Percentiles rank a stretch among this genome's conserved stretches.
Conservation (phyloP, 2,888 invertebrate genomes). For the Beris chalybata region DNA sequence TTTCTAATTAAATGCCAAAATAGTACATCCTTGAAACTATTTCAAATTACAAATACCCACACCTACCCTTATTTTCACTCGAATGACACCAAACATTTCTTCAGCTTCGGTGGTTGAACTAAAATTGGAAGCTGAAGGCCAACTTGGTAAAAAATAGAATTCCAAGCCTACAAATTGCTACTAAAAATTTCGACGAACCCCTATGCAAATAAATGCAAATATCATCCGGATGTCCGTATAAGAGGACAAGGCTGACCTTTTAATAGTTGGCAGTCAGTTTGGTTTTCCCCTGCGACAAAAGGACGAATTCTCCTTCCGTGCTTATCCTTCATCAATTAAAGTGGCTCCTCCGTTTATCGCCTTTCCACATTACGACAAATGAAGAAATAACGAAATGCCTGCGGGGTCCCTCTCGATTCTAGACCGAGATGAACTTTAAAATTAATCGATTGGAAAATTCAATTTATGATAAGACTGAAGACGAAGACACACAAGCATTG, state of each 20-base stretch:
- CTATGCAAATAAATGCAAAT: too few species aligned
- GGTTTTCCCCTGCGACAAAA: constrained; percentile 8
- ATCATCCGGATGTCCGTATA: neutral
- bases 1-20: too few species aligned
- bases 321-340: constrained; percentile 20
- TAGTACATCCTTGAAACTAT: too few species aligned
- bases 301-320: constrained; percentile 14
- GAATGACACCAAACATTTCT: too few species aligned
- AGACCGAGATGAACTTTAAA: constrained; percentile 22
- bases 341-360: constrained; percentile 13
- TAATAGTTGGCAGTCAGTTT: constrained; percentile 18
- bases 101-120: too few species aligned
- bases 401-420: neutral
- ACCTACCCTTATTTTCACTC: too few species aligned
- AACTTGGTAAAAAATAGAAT: too few species aligned
- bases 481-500: neutral
- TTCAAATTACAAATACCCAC: too few species aligned
- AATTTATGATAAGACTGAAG: constrained; percentile 20
- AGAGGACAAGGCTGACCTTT: constrained; percentile 11
- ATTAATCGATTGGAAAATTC: constrained; percentile 31
- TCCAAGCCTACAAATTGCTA: too few species aligned
- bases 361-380: constrained; percentile 6
- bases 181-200: too few species aligned
- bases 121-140: too few species aligned
- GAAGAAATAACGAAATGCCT: constrained; percentile 5